A percentile compares a stretch with the other conserved stretches of the same genome.
These are phyloP conservation scores for Ditula angustiorana DNA, from an alignment of 2,888 invertebrate genomes.

Conservation along the genomic window DNA sequence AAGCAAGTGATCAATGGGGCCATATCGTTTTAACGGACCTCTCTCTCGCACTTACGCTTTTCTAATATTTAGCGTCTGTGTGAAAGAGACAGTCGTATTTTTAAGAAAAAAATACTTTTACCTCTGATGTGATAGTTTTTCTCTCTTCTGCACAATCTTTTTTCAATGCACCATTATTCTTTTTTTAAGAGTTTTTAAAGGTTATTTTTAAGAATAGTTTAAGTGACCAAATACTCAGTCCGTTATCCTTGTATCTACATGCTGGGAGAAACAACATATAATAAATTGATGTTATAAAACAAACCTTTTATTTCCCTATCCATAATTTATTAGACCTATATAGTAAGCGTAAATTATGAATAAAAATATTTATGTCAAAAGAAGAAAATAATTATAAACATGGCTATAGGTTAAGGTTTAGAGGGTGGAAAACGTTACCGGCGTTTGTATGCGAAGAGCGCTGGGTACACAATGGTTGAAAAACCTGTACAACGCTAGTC, in stretches of 20 bases:
- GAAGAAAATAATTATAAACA: too few species aligned
- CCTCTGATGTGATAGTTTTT: background rate
- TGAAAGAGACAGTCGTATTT: too few species aligned
- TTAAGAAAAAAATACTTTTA: too few species aligned
- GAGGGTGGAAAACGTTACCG: too few species aligned
- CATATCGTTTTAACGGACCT: background rate
- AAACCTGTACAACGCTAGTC: too few species aligned
- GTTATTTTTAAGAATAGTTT: slow-evolving; percentile 16
- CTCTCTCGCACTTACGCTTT: background rate
- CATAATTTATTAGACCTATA: background rate
- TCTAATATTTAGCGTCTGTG: too few species aligned
- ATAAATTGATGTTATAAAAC: slow-evolving; percentile 20
- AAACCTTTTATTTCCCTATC: background rate
- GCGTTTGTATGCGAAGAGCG: too few species aligned
- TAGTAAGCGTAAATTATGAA: too few species aligned
- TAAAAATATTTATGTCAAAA: too few species aligned
- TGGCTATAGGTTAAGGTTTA: too few species aligned
- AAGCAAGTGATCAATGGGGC: background rate
- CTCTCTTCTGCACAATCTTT: background rate
- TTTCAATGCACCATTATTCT: background rate
- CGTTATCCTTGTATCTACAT: slow-evolving; percentile 11
- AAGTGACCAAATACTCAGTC: slow-evolving; percentile 26
- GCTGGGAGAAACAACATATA: slow-evolving; percentile 7
- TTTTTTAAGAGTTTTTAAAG: background rate
- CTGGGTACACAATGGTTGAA: too few species aligned